A percentile compares a stretch with the other conserved stretches of the same genome.
phyloP scores from a whole-genome alignment of 64 coral and sea anemone species.

The Stylophora pistillata region DNA sequence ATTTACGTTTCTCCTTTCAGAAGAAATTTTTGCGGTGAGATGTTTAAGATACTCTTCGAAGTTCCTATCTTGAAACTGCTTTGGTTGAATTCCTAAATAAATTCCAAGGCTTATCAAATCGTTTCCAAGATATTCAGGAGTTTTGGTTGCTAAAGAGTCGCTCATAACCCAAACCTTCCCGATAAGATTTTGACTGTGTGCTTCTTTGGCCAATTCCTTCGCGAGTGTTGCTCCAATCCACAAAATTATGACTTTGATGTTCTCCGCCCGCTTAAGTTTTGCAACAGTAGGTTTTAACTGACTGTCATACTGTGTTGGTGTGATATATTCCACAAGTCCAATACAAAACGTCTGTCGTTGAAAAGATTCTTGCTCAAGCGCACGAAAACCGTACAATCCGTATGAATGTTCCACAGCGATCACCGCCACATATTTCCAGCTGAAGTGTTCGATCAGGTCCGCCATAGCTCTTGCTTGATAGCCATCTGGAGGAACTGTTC shows the following conservation, averaged over 20 bases:
- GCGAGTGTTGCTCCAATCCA: constrained; percentile 63
- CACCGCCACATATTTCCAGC: constrained; percentile 64
- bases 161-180: constrained; percentile 56
- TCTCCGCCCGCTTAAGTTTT: background rate
- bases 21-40: constrained; percentile 19
- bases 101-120: constrained; percentile 66
- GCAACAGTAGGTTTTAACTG: too few relatives aligned
- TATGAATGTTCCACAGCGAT: constrained; percentile 75
- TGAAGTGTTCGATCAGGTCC: constrained; percentile 63
- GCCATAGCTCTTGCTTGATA: constrained; percentile 80
- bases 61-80: constrained; percentile 23
- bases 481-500: constrained; percentile 59
- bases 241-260: constrained; percentile 67
- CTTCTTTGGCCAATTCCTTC: constrained; percentile 45
- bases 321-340: too few relatives aligned
- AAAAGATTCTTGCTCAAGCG: constrained; percentile 38
- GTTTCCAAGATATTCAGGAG: constrained; percentile 54
- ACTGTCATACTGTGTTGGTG: too few relatives aligned
- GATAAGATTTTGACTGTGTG: constrained; percentile 10
- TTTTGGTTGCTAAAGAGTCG: constrained; percentile 67
- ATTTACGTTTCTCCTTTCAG: constrained; percentile 5
- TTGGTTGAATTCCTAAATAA: constrained; percentile 58
- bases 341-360: too few relatives aligned
- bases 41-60: constrained; percentile 50
- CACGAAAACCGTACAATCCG: constrained; percentile 41